Evolutionary conservation across 2,797 vertebrate species (phyloP).

Genomic region (Alfaro cultratus): DNA sequence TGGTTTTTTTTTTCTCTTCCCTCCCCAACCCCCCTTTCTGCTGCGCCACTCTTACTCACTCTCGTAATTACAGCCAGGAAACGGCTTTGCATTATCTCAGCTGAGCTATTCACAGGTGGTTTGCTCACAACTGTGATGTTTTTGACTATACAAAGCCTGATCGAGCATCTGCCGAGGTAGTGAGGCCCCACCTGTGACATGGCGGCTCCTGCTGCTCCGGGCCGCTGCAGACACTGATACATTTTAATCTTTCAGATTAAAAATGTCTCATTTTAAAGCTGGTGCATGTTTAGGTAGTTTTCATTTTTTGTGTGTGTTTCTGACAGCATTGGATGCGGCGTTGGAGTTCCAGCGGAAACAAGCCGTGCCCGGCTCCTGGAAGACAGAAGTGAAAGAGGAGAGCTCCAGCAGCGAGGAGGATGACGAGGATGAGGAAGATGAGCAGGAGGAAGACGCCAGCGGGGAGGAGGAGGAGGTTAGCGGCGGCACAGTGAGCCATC

Average conservation of each 20-base stretch:
- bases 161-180: slow-evolving; percentile 51
- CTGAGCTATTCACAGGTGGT: slow-evolving; percentile 57
- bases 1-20: slow-evolving; percentile 8
- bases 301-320: slow-evolving; percentile 5
- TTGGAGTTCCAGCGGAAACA: slow-evolving; percentile 78
- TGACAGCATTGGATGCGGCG: slow-evolving; percentile 79
- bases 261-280: slow-evolving; percentile 11
- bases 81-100: slow-evolving; percentile 40
- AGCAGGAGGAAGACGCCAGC: slow-evolving; percentile 76
- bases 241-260: slow-evolving; percentile 12
- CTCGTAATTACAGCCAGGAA: slow-evolving; percentile 53
- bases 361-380: slow-evolving; percentile 79
- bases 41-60: slow-evolving; percentile 47
- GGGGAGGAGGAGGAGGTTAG: slow-evolving; percentile 82
- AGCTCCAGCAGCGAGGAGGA: slow-evolving; percentile 86
- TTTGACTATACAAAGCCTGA: slow-evolving; percentile 37
- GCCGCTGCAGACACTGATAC: slow-evolving; percentile 24
- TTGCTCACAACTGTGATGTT: slow-evolving; percentile 60
- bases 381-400: slow-evolving; percentile 85
- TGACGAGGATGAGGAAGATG: slow-evolving; percentile 80
- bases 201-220: slow-evolving; percentile 36
- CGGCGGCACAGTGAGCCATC: not conserved
- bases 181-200: slow-evolving; percentile 61
- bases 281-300: not conserved
- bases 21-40: slow-evolving; percentile 13